Evolutionary conservation across 2,113 vertebrate genomes (phyloP).

Genomic region (Uria aalge): DNA sequence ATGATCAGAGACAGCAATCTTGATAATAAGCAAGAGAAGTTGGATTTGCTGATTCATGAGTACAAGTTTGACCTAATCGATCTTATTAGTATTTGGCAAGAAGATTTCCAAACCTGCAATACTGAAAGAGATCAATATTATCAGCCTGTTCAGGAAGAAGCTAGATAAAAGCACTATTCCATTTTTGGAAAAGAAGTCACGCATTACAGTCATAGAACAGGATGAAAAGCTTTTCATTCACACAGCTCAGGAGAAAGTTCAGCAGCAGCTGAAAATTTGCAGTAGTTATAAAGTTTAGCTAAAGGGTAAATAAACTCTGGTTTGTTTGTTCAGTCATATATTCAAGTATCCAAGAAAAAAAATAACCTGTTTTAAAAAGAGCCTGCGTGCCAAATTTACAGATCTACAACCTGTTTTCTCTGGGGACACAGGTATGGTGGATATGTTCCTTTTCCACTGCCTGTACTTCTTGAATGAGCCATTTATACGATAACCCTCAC

Average conservation of each 20-base stretch:
- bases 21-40: background rate
- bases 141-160: background rate
- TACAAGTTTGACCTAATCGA: background rate
- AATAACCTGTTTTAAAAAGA: accelerated
- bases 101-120: background rate
- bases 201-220: background rate
- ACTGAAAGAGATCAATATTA: background rate
- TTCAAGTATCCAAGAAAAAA: background rate
- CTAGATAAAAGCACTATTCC: background rate
- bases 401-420: background rate
- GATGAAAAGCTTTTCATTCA: background rate
- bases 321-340: background rate
- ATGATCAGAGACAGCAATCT: background rate
- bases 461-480: background rate
- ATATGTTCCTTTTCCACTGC: background rate
- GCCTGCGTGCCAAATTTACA: background rate
- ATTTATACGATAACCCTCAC: background rate
- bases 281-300: background rate
- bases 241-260: background rate
- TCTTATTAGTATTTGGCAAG: background rate
- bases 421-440: background rate
- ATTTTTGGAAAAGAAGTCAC: background rate
- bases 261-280: background rate
- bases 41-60: background rate
- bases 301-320: background rate